Conservation (phyloP, 2,113 vertebrate species). For the Rhea americana region DNA sequence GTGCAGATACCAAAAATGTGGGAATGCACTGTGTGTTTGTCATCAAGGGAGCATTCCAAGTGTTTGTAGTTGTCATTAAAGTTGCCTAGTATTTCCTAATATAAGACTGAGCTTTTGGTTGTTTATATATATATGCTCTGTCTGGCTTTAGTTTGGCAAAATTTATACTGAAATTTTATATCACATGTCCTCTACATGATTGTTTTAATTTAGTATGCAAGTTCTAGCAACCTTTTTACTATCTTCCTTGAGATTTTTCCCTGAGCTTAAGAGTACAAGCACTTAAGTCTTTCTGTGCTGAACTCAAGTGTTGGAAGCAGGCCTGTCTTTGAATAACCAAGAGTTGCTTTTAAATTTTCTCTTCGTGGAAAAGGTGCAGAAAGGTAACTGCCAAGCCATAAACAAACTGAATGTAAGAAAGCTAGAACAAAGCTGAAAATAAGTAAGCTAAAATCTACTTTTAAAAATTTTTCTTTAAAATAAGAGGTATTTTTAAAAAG, state of each 20-base stretch:
- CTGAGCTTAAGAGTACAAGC: rapidly evolving
- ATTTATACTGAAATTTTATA: background rate
- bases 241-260: background rate
- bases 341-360: background rate
- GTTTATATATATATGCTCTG: background rate
- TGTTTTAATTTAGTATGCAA: background rate
- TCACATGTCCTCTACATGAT: background rate
- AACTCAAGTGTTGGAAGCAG: background rate
- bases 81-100: background rate
- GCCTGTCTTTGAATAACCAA: background rate
- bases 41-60: background rate
- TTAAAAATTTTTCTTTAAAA: background rate
- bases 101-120: background rate
- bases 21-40: background rate
- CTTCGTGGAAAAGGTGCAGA: background rate
- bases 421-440: background rate
- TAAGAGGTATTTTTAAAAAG: background rate
- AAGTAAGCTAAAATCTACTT: background rate
- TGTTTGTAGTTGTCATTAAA: background rate
- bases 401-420: background rate
- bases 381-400: background rate
- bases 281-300: background rate
- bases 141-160: background rate
- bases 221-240: background rate
- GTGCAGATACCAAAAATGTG: background rate